These are phyloP conservation scores for Lepidurus apus DNA, from an alignment of 1,140 invertebrate species.

Conservation along the genomic window DNA sequence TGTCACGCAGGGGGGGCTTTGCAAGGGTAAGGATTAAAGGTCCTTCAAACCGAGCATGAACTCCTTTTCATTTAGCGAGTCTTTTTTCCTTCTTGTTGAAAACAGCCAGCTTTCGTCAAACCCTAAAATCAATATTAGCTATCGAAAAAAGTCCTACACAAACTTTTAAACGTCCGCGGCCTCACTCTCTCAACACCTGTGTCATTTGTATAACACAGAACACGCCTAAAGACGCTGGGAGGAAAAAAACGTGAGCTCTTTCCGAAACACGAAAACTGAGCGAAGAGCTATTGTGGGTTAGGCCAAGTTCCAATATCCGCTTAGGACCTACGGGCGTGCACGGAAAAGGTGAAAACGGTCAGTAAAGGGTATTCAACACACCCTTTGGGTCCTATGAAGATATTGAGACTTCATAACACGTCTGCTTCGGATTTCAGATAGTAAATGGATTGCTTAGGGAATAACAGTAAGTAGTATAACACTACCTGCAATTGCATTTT, in stretches of 20 bases:
- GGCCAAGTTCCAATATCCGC: neutral
- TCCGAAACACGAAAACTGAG: neutral
- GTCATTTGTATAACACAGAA: slow-evolving; percentile 1
- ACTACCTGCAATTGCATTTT: neutral
- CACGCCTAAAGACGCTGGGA: neutral
- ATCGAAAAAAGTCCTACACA: neutral
- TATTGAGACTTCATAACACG: neutral
- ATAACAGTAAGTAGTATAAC: neutral
- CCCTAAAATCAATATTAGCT: slow-evolving; percentile 9
- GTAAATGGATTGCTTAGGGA: neutral
- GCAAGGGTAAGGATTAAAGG: neutral
- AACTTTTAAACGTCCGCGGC: slow-evolving; percentile 12
- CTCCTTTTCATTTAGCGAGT: neutral
- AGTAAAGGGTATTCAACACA: neutral
- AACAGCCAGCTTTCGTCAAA: slow-evolving; percentile 1
- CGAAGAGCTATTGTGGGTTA: neutral
- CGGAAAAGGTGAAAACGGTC: too few species aligned
- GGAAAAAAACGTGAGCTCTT: neutral
- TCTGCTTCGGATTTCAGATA: neutral
- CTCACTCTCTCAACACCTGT: neutral
- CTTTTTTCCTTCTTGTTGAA: neutral
- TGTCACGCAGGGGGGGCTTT: slow-evolving; percentile 6
- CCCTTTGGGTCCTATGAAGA: neutral
- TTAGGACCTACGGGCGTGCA: too few species aligned
- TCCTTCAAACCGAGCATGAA: neutral